Evolutionary conservation across 2,888 invertebrate species (phyloP).

Genomic region (Andricus curvator): DNA sequence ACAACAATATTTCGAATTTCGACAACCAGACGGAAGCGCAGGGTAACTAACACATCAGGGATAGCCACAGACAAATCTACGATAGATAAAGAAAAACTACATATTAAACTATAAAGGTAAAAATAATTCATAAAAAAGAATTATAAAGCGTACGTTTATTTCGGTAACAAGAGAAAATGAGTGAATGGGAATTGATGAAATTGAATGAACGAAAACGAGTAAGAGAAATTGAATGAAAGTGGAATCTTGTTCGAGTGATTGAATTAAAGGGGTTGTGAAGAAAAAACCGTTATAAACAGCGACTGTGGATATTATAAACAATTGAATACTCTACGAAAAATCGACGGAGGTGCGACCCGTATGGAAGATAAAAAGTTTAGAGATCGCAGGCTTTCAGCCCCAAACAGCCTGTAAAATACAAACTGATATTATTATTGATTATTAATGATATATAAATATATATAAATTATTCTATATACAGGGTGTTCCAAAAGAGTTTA

Average conservation of each 20-base stretch:
- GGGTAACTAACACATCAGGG: slow-evolving; percentile 79
- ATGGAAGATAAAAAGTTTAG: slow-evolving; percentile 64
- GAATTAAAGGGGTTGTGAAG: neutral
- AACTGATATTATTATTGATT: slow-evolving; percentile 77
- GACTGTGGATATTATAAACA: slow-evolving; percentile 60
- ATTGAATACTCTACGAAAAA: slow-evolving; percentile 53
- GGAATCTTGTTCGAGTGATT: neutral
- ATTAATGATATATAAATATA: slow-evolving; percentile 70
- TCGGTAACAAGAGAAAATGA: slow-evolving; percentile 68
- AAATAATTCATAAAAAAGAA: slow-evolving; percentile 71
- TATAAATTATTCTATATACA: slow-evolving; percentile 66
- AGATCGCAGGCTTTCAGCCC: slow-evolving; percentile 68
- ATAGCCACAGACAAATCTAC: slow-evolving; percentile 79
- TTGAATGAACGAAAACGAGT: slow-evolving; percentile 45
- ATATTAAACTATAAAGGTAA: slow-evolving; percentile 76
- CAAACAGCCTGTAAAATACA: slow-evolving; percentile 75
- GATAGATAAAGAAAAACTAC: slow-evolving; percentile 76
- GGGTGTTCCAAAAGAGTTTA: slow-evolving; percentile 76
- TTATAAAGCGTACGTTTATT: slow-evolving; percentile 73
- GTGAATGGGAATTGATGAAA: slow-evolving; percentile 50
- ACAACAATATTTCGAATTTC: slow-evolving; percentile 78
- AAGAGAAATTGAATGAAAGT: slow-evolving; percentile 48
- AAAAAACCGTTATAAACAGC: slow-evolving; percentile 47
- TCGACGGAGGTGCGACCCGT: slow-evolving; percentile 56
- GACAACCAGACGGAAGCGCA: slow-evolving; percentile 79